A percentile compares a stretch with the other conserved stretches of the same genome.
These are phyloP conservation scores for Corapipo altera DNA, from an alignment of 2,113 vertebrate species.

Conservation along the genomic window DNA sequence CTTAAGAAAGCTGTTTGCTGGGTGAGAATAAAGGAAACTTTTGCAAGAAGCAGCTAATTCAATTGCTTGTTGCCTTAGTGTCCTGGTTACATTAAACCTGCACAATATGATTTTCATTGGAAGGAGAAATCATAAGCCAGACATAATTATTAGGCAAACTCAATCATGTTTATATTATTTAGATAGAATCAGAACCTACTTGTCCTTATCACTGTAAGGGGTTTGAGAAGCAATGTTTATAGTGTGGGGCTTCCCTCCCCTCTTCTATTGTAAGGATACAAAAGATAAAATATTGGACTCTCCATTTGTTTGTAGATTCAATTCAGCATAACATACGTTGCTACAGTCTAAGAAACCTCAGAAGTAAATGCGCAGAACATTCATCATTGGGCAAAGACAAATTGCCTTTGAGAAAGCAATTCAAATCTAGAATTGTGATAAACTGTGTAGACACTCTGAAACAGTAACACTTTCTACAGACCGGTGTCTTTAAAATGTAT, in stretches of 20 bases:
- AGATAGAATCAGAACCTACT: slow-evolving; percentile 58
- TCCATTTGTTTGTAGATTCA: background rate
- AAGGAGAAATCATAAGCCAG: slow-evolving; percentile 46
- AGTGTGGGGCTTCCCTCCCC: background rate
- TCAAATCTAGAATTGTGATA: slow-evolving; percentile 23
- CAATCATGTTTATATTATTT: slow-evolving; percentile 59
- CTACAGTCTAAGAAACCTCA: background rate
- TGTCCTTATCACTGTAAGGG: slow-evolving; percentile 39
- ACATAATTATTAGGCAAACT: slow-evolving; percentile 63
- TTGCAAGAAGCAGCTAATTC: background rate
- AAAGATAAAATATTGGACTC: background rate
- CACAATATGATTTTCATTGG: slow-evolving; percentile 3
- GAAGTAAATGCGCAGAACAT: background rate
- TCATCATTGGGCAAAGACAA: background rate
- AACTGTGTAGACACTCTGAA: background rate
- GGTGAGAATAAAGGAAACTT: slow-evolving; percentile 12
- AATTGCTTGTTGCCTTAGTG: background rate
- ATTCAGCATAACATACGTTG: background rate
- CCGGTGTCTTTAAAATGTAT: slow-evolving; percentile 15
- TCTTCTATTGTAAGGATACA: background rate
- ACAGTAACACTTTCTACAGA: background rate
- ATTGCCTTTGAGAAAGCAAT: slow-evolving; percentile 52
- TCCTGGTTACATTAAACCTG: background rate
- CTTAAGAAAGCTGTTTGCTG: background rate
- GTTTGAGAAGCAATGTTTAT: slow-evolving; percentile 58